Evolutionary conservation across 2,113 vertebrate genomes (phyloP), one percentile per base, ranked within the genome.

Genomic region (Uria aalge): DNA sequence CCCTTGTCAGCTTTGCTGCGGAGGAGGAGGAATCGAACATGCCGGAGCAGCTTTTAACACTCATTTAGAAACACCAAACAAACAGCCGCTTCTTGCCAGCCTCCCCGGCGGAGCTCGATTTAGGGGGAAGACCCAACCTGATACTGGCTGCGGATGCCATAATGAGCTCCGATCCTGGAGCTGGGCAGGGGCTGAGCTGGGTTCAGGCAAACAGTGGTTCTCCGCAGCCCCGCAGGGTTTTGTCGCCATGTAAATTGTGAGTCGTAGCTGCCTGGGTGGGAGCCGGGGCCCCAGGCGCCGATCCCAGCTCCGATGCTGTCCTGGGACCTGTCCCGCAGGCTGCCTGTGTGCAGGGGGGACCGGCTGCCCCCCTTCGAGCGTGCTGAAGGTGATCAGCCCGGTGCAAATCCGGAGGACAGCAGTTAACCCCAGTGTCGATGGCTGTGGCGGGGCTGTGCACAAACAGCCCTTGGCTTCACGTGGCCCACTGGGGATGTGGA

Each of bases 21-120:
- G 85, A 34, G 75, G 88, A 75, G 73, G 86, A 92, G 92, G 81
- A 83, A 88, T 77, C 1, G 5, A 96, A 66, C 73, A 68, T 0
- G 14, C 66, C 0, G 4, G 85, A 85, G 92, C 95, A 94, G 95
- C 96, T 95, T 96, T 96, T 96, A 94, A 57, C 89, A 12, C 82
- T 94, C 81, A 22, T 96, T 94, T 92, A 83, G 93, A 83, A 96
- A 87, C 89, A 74, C 84, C 94, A 90, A 97, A 92, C 88, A 94
- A 96, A 90, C 92, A 90, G 59, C 76, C 1, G 1, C 81, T 72
- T 55, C 91, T 94, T 80, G 90, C 85, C 94, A 85, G 88, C 73
- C 2, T 0, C 60, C 57, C 52, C 3, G 4, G 63, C 5, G 11
- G 69, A 90, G 81, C 81, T 79, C 12, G 11, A 20, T 71, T 92